Conservation (phyloP, 2,888 invertebrate genomes). For the Calephelis perditalis region DNA sequence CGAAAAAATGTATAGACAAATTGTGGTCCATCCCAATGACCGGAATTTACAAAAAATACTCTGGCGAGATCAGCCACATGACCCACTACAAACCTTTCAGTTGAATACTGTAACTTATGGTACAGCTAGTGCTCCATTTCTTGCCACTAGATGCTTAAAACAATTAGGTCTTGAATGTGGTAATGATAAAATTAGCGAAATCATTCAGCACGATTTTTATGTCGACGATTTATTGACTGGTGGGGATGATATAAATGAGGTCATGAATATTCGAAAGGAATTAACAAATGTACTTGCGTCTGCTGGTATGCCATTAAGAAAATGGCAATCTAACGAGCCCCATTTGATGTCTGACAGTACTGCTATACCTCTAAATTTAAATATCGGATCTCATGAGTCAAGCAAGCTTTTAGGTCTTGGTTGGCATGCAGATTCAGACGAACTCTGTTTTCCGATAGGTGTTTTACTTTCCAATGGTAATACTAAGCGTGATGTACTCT, state of each 20-base stretch:
- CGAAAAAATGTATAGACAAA: neutral
- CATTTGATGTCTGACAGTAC: too few relatives aligned
- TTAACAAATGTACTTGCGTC: neutral
- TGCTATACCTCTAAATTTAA: slow-evolving; percentile 6
- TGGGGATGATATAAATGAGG: neutral
- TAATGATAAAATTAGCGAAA: neutral
- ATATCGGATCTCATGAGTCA: slow-evolving; percentile 15
- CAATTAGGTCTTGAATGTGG: slow-evolving; percentile 3
- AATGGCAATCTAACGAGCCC: slow-evolving; percentile 14
- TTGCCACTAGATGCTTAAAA: neutral
- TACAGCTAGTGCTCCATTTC: slow-evolving; percentile 5
- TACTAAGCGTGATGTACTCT: slow-evolving; percentile 30
- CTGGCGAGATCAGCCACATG: neutral
- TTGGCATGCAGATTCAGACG: slow-evolving; percentile 24
- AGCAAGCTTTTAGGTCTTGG: slow-evolving; percentile 27
- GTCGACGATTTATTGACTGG: slow-evolving; percentile 17
- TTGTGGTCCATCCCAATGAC: neutral
- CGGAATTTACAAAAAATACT: neutral
- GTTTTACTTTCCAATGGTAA: neutral
- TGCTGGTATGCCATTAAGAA: slow-evolving; percentile 9
- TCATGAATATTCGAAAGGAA: neutral
- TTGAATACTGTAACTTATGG: slow-evolving; percentile 7
- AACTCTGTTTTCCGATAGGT: slow-evolving; percentile 21
- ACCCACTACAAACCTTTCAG: neutral
- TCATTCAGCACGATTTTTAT: slow-evolving; percentile 15